Percentiles rank a stretch among this genome's conserved stretches.
These are phyloP conservation scores for Heliopora coerulea DNA, from an alignment of 92 coral and sea anemone genomes.

Conservation along the genomic window DNA sequence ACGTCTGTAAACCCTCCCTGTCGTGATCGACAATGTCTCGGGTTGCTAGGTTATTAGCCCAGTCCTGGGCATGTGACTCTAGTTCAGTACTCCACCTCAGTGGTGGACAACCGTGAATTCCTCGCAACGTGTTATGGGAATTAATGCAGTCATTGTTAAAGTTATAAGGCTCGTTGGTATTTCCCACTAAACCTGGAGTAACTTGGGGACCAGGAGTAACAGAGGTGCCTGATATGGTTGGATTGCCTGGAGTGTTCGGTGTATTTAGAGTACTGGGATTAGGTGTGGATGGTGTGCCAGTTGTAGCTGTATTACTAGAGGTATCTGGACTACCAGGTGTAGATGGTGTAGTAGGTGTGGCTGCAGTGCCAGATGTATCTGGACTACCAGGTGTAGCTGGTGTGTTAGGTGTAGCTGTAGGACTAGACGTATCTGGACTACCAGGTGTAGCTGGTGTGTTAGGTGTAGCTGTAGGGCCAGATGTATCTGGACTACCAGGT, in stretches of 20 bases:
- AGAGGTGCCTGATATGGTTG: background rate
- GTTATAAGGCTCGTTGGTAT: slow-evolving; percentile 10
- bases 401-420: background rate
- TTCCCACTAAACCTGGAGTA: background rate
- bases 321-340: background rate
- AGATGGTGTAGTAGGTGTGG: background rate
- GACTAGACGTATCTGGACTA: background rate
- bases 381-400: slow-evolving; percentile 14
- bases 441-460: background rate
- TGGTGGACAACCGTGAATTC: slow-evolving; percentile 86
- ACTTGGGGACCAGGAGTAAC: background rate
- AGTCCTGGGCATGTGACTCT: slow-evolving; percentile 82
- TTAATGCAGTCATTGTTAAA: slow-evolving; percentile 71
- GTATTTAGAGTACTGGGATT: background rate
- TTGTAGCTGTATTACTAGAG: background rate
- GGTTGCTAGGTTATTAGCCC: slow-evolving; percentile 89
- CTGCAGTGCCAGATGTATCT: slow-evolving; percentile 2
- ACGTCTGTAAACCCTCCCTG: slow-evolving; percentile 7
- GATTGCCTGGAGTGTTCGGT: background rate
- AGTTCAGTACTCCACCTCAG: slow-evolving; percentile 82
- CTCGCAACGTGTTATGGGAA: slow-evolving; percentile 84
- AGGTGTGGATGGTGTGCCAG: background rate
- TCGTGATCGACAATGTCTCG: slow-evolving; percentile 76
- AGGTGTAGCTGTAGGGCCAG: background rate
- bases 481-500: background rate